phyloP scores from a whole-genome alignment of 2,113 vertebrate genomes.

The Petrocephalus zakoni region DNA sequence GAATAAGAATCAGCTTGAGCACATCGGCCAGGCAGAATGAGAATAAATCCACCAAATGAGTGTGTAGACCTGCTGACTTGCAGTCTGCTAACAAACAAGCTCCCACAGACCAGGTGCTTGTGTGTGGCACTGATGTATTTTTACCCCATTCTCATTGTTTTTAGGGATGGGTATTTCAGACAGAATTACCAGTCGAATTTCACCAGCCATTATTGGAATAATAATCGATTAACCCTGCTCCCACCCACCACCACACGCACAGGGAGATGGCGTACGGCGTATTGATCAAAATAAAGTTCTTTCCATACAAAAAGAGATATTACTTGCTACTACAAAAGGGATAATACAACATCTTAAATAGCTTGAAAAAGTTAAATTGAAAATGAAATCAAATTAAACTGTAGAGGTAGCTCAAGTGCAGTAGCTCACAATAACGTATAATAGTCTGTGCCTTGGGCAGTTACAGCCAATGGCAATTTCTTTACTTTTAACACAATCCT shows the following conservation, averaged over 20 bases:
- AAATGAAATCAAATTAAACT: background rate
- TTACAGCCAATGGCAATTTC: background rate
- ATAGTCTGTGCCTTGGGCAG: background rate
- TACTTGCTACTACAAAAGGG: background rate
- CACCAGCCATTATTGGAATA: background rate
- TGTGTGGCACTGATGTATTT: background rate
- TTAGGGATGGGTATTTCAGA: background rate
- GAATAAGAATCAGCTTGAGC: background rate
- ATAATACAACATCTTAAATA: background rate
- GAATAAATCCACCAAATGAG: background rate
- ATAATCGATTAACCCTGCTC: background rate
- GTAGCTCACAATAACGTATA: background rate
- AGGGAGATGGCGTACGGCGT: background rate
- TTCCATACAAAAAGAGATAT: background rate
- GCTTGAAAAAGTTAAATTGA: background rate
- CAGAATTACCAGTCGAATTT: background rate
- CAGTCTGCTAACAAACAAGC: background rate
- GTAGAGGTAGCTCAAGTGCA: background rate
- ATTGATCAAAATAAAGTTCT: background rate
- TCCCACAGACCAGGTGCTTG: background rate
- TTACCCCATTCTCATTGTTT: background rate
- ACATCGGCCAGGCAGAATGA: background rate
- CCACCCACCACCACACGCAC: background rate
- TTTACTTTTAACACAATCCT: background rate
- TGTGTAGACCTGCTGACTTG: background rate